Evolutionary conservation across 2,888 invertebrate genomes (phyloP), one percentile per base, ranked within the genome.

Genomic region (Cyclophora albipunctata): DNA sequence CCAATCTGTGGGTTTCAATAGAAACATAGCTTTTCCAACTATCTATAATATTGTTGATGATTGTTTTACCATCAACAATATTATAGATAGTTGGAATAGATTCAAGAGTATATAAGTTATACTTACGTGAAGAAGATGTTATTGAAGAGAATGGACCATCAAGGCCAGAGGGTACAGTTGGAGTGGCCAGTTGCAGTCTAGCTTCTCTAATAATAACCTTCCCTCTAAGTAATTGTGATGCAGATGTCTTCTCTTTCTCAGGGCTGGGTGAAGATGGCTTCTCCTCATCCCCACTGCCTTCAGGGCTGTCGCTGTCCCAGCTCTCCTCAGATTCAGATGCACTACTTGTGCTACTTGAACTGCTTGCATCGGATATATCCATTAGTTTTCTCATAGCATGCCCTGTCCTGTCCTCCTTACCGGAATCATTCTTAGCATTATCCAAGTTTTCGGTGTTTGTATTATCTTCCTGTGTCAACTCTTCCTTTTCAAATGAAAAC

Each of bases 141-240:
- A 78, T 67, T 49, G 84, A 79, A 42, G 93, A 93, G 70, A 93
- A 93, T 48, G 93, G 93, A 46, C 93, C 93, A 81, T 93, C 93
- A 46, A 91, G 71, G 7, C 90, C 90, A 45, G 82, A 73, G 40
- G 80, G 69, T 58, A 86, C 70, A 60, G 80, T 63, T 5, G 82
- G 77, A 48, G 85, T 79, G 66, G 90, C 91, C 52, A 93, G 74
- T 63, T 93, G 92, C 52, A 93, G 78, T 62, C 92, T 89, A 5
- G 93, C 93, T 74, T 93, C 93, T 54, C 93, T 87, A 48, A 93
- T 89, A 51, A 94, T 92, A 34, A 93, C 92, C 75, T 92, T 92
- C 6, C 92, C 92, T 63, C 92, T 90, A 35, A 89, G 78, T 44
- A 91, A 70, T 59, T 91, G 91, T 43, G 88, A 88, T 52, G 84